Evolutionary conservation across 2,113 vertebrate genomes (phyloP), one percentile per base, ranked within the genome.

Genomic region (Tympanuchus pallidicinctus): DNA sequence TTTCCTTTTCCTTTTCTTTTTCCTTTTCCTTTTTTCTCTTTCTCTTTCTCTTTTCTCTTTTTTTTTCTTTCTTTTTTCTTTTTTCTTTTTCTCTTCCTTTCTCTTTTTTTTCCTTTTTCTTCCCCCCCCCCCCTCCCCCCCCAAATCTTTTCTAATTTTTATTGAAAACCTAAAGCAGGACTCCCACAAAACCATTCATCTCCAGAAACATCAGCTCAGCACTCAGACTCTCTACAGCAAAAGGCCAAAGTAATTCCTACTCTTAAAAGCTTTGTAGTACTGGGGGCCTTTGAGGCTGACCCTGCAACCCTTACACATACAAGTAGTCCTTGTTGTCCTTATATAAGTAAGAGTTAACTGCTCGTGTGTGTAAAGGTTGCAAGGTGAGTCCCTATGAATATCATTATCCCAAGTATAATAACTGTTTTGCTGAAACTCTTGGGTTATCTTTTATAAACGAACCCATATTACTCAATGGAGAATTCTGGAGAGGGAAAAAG

Each of bases 361-460:
- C 66, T 91, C 19, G 0, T 82, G 66, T 69, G 63, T 80, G 78
- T 93, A 93, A 90, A 92, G 70, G 81, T 82, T 96, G 81, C 54
- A 87, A 93, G 61, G 61, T 83, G 84, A 94, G 61, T 85, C 65
- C 75, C 83, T 94, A 81, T 92, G 85, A 94, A 91, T 90, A 74
- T 74, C 71, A 86, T 95, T 95, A 91, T 76, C 85, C 27, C 48
- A 93, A 74, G 75, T 74, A 92, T 12, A 93, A 83, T 82, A 81
- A 64, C 77, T 57, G 11, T 80, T 96, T 84, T 88, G 63, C 60
- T 87, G 90, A 94, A 97, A 94, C 56, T 94, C 47, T 50, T 85
- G 4, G 57, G 16, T 86, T 88, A 82, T 74, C 85, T 94, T 92
- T 90, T 75, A 75, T 80, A 94, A 94, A 69, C 8, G 75, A 93